Evolutionary conservation across 2,888 invertebrate genomes (phyloP).

Genomic region (Malthinus flaveolus): DNA sequence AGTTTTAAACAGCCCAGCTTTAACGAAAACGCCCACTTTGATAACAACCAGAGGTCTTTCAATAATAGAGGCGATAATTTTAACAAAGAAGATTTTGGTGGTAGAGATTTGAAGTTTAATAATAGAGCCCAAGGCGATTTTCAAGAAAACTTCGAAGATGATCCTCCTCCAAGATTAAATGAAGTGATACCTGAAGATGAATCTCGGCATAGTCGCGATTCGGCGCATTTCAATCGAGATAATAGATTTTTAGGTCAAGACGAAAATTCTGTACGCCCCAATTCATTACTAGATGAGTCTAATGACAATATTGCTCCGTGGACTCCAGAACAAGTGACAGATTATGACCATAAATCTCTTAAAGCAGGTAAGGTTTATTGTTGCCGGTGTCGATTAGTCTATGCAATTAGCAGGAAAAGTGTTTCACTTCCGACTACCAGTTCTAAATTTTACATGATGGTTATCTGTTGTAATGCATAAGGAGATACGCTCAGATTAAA

Average conservation of each 20-base stretch:
- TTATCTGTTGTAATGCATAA: no score
- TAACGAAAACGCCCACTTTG: neutral
- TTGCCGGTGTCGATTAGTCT: neutral
- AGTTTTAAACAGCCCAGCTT: conserved; percentile 28
- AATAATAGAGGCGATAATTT: neutral
- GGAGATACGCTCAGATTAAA: no score
- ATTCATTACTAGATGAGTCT: no score
- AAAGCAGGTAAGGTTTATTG: conserved; percentile 52
- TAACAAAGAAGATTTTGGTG: neutral
- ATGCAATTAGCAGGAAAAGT: no score
- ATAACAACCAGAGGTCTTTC: neutral
- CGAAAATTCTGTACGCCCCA: neutral
- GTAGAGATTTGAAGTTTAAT: conserved; percentile 11
- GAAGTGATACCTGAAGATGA: neutral
- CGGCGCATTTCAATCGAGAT: neutral
- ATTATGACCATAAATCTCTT: conserved; percentile 70
- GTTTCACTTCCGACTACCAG: neutral
- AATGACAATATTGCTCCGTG: conserved; percentile 42
- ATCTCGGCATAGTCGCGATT: neutral
- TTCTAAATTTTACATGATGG: no score
- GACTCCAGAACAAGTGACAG: conserved; percentile 66
- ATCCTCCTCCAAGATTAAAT: no score
- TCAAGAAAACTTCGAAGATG: no score
- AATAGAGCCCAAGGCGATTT: no score
- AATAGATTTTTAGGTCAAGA: neutral